A percentile compares a stretch with the other conserved stretches of the same genome.
Conservation (phyloP, 2,888 invertebrate species). For the Calliphora vomitoria region DNA sequence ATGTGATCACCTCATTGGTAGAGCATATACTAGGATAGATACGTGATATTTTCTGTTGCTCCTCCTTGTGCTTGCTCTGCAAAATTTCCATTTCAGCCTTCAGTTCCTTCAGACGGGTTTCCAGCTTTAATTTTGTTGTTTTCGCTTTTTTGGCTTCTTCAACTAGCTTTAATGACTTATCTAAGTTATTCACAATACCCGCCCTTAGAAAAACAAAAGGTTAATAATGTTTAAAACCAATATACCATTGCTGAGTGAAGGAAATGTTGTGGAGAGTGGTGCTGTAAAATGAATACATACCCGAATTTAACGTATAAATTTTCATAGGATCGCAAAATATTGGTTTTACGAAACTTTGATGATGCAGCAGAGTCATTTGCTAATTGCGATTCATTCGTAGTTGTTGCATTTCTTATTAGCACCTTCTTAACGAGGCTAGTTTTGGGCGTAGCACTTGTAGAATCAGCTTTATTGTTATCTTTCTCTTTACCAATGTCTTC, state of each 20-base stretch:
- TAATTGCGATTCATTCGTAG: constrained; percentile 1
- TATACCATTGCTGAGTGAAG: background rate
- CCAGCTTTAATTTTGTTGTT: constrained; percentile 78
- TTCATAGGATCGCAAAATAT: constrained; percentile 80
- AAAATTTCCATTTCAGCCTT: constrained; percentile 79
- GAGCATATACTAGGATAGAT: constrained; percentile 82
- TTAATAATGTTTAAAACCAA: background rate
- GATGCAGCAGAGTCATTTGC: constrained; percentile 50
- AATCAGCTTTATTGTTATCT: constrained; percentile 25
- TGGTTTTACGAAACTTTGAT: constrained; percentile 74
- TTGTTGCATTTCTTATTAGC: constrained; percentile 58
- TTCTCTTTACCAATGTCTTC: background rate
- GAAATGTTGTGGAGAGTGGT: background rate
- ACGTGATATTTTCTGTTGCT: constrained; percentile 79
- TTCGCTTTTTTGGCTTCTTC: constrained; percentile 80
- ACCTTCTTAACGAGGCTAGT: constrained; percentile 61
- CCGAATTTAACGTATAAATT: constrained; percentile 80
- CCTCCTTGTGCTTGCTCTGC: constrained; percentile 78
- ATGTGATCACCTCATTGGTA: constrained; percentile 80
- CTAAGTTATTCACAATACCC: constrained; percentile 80
- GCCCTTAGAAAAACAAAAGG: constrained; percentile 54
- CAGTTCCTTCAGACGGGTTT: constrained; percentile 80
- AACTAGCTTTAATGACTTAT: constrained; percentile 81
- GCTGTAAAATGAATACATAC: constrained; percentile 74
- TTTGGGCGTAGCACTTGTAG: constrained; percentile 3